Evolutionary conservation across 2,888 invertebrate species (phyloP).

Genomic region (Brachylomia viminalis): DNA sequence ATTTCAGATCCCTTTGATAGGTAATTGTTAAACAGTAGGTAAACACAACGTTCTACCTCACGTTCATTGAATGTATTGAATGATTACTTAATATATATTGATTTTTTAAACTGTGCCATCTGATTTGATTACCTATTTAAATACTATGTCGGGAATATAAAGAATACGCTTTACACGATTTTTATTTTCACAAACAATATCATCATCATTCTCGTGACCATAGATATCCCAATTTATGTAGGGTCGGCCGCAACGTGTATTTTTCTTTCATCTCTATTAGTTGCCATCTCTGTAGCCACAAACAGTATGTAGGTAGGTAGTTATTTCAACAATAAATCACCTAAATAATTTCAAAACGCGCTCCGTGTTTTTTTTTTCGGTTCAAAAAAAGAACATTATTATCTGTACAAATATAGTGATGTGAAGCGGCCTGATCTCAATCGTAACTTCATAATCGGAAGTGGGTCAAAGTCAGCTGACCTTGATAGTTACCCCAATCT

Average conservation of each 20-base stretch:
- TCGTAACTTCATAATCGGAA: conserved; percentile 35
- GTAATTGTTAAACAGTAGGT: neutral
- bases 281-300: neutral
- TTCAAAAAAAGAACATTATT: conserved; percentile 1
- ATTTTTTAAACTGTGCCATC: too few species aligned
- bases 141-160: neutral
- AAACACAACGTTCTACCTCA: too few species aligned
- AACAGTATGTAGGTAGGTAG: neutral
- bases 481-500: conserved; percentile 50
- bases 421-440: conserved; percentile 13
- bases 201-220: neutral
- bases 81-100: neutral
- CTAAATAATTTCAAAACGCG: neutral
- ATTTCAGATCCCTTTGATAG: neutral
- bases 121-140: neutral
- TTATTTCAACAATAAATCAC: neutral
- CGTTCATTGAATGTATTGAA: neutral
- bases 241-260: neutral
- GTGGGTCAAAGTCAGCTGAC: conserved; percentile 47
- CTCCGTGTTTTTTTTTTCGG: neutral
- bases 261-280: neutral
- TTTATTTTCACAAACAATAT: neutral
- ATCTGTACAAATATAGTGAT: conserved; percentile 4
- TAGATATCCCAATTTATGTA: neutral
- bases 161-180: neutral